phyloP scores from a whole-genome alignment of 2,113 vertebrate genomes.

The Chaetura pelagica region DNA sequence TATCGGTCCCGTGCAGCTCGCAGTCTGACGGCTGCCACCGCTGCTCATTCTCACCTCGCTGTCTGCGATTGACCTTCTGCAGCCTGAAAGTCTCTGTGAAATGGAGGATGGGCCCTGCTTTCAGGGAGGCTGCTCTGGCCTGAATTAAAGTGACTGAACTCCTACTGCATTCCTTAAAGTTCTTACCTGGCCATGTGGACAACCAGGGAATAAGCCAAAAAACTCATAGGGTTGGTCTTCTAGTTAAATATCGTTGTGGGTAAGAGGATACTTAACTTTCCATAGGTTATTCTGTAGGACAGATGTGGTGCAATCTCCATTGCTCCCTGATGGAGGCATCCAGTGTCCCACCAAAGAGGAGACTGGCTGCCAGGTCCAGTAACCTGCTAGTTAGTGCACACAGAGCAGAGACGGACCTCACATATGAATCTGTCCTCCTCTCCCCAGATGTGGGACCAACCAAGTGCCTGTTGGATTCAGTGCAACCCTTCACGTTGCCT shows the following conservation, averaged over 20 bases:
- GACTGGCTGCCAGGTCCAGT: background rate
- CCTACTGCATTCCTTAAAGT: background rate
- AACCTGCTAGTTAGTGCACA: background rate
- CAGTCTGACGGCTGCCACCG: background rate
- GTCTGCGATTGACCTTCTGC: background rate
- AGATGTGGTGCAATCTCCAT: background rate
- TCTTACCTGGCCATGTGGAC: background rate
- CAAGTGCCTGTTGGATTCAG: background rate
- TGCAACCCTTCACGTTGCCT: background rate
- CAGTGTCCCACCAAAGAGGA: background rate
- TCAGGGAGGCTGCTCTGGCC: background rate
- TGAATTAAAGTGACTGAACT: background rate
- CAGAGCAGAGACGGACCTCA: background rate
- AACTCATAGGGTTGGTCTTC: background rate
- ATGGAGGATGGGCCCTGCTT: conserved; percentile 6
- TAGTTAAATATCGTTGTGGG: background rate
- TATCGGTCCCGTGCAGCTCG: conserved; percentile 1
- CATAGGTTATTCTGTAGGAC: background rate
- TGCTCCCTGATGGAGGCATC: background rate
- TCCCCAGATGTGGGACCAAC: background rate
- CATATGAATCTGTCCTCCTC: accelerated
- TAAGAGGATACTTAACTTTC: background rate
- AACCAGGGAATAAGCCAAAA: accelerated
- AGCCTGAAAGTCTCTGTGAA: conserved; percentile 18
- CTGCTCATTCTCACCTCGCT: conserved; percentile 34